Evolutionary conservation across 2,113 vertebrate species (phyloP), one percentile per base, ranked within the genome.

Genomic region (Corvus cornix): DNA sequence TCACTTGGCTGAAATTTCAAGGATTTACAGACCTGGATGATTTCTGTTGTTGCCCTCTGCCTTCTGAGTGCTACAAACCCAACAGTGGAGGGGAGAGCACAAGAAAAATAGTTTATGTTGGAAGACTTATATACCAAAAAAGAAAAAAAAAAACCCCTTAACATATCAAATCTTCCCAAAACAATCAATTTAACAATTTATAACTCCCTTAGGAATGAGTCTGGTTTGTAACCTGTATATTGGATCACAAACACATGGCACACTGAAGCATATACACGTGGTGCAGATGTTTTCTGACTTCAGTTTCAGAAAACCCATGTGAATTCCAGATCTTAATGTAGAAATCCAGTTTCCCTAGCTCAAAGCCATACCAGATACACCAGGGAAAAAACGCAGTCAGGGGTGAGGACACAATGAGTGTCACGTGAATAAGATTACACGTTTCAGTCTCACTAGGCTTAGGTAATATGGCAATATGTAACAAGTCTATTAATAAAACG

Each of bases 211-310:
- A 27, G n/a, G 48, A 84, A 30, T 20, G 3, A 79, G 58, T 20
- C 31, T 76, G 23, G 22, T 89, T 93, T 77, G n/a, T 24, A 49
- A 58, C 35, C 23, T 75, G 21, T 24, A 41, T 14, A 28, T 5
- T 28, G 6, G 15, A 41, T 22, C 27, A 87, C 14, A 80, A 37
- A 44, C 14, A 63, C 16, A 39, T 1, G 39, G 19, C 10, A 5
- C 14, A 23, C 24, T 11, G 3, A 74, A 80, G 31, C 19, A 44
- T 4, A n/a, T 1, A 26, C 31, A 78, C 2, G 3, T 0, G 2
- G 5, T 17, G 5, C 11, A 58, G 30, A 13, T 3, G 1, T 51
- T 63, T 88, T 51, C 74, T 37, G 44, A 80, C 41, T 67, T 76
- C 35, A 28, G 26, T 37, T 43, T 72, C 60, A 44, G 27, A 84